Evolutionary conservation across 2,113 vertebrate genomes (phyloP).

Genomic region (Cyprinus carpio): DNA sequence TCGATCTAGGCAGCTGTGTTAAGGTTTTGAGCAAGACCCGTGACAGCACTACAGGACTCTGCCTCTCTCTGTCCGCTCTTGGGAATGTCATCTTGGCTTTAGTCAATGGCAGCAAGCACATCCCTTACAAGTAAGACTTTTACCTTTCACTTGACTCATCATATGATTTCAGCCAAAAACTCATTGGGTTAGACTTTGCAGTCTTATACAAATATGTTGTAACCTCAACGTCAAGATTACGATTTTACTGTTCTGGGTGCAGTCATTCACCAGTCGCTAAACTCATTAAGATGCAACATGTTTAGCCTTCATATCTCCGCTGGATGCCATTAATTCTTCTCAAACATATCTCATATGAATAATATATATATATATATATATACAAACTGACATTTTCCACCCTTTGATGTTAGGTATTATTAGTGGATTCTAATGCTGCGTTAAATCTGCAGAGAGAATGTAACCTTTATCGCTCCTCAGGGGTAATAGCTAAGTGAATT

Average conservation of each 20-base stretch:
- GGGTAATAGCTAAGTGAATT: slow-evolving; percentile 9
- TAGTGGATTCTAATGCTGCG: slow-evolving; percentile 9
- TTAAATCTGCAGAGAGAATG: slow-evolving; percentile 2
- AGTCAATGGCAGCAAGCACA: slow-evolving; percentile 99
- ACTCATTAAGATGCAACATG: slow-evolving; percentile 38
- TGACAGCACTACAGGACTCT: slow-evolving; percentile 83
- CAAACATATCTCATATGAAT: slow-evolving; percentile 11
- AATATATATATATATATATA: slow-evolving; percentile 32
- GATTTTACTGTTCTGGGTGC: slow-evolving; percentile 41
- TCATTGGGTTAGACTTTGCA: not conserved
- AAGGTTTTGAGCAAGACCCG: slow-evolving; percentile 84
- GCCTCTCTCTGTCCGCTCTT: slow-evolving; percentile 91
- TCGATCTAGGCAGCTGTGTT: slow-evolving; percentile 95
- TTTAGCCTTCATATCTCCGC: not conserved
- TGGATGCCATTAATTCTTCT: not conserved
- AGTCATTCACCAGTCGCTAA: not conserved
- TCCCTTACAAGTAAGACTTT: slow-evolving; percentile 93
- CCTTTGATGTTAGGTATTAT: slow-evolving; percentile 19
- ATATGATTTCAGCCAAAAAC: not conserved
- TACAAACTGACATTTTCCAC: slow-evolving; percentile 25
- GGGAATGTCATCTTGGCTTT: slow-evolving; percentile 97
- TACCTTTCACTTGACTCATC: not conserved
- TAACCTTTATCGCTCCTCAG: slow-evolving; percentile 22
- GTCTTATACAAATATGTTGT: not conserved
- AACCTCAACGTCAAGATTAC: not conserved